A percentile compares a stretch with the other conserved stretches of the same genome.
phyloP scores from a whole-genome alignment of 2,888 invertebrate species.

The Epistrophella euchroma region DNA sequence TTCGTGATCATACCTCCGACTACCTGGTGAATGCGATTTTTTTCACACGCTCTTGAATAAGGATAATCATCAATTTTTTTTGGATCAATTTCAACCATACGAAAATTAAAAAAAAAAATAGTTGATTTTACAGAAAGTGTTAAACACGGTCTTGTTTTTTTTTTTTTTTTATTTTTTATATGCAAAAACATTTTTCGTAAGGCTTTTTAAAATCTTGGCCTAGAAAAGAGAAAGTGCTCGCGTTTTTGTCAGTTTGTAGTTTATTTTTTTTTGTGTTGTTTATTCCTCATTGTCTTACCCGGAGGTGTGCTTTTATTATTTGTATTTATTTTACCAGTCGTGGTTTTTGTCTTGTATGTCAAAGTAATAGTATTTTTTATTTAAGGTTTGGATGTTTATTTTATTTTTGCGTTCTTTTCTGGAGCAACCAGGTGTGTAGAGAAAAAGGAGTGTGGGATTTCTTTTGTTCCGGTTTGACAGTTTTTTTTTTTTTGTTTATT shows the following conservation, averaged over 20 bases:
- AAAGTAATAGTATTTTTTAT: slow-evolving; percentile 47
- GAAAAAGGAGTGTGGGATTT: slow-evolving; percentile 61
- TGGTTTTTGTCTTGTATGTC: slow-evolving; percentile 42
- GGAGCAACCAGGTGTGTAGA: slow-evolving; percentile 59
- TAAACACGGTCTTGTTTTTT: slow-evolving; percentile 48
- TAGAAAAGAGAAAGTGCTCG: slow-evolving; percentile 74
- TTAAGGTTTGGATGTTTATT: slow-evolving; percentile 38
- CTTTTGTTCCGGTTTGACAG: slow-evolving; percentile 27
- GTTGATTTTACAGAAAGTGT: slow-evolving; percentile 54
- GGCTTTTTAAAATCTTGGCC: slow-evolving; percentile 54
- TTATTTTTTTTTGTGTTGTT: slow-evolving; percentile 14
- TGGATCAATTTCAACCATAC: slow-evolving; percentile 21
- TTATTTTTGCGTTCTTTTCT: slow-evolving; percentile 53
- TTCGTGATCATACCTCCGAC: slow-evolving; percentile 55
- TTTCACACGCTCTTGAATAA: slow-evolving; percentile 70
- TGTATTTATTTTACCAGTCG: slow-evolving; percentile 47
- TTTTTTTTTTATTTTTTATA: slow-evolving; percentile 28
- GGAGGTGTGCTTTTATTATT: slow-evolving; percentile 36
- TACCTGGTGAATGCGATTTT: slow-evolving; percentile 56
- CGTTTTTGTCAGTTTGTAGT: slow-evolving; percentile 62
- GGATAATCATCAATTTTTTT: slow-evolving; percentile 43
- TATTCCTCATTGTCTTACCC: slow-evolving; percentile 62
- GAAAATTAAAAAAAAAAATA: slow-evolving; percentile 8
- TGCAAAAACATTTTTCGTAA: slow-evolving; percentile 56
- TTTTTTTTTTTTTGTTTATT: slow-evolving; percentile 10